phyloP scores from a whole-genome alignment of 2,113 vertebrate species.

The Platysteira castanea region DNA sequence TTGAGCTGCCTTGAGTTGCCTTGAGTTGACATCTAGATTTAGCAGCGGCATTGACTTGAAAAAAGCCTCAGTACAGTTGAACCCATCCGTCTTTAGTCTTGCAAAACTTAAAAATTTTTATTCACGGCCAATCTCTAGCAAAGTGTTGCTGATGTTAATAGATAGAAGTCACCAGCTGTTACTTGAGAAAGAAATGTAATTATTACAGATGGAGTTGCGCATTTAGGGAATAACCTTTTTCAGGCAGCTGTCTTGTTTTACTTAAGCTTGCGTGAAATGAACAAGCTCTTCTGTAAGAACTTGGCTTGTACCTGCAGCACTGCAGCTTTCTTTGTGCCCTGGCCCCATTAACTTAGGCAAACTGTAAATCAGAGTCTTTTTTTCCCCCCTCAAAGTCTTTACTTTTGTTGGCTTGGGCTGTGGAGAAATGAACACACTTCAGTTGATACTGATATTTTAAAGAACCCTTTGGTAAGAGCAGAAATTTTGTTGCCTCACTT shows the following conservation, averaged over 20 bases:
- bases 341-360: not conserved
- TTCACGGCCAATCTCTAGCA: not conserved
- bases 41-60: not conserved
- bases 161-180: not conserved
- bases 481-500: not conserved
- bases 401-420: not conserved
- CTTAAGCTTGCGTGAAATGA: fast-evolving
- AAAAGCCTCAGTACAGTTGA: fast-evolving
- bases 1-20: too few relatives aligned
- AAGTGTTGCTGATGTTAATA: not conserved
- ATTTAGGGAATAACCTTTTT: not conserved
- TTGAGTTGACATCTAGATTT: too few relatives aligned
- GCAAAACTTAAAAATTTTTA: not conserved
- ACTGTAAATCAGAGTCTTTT: not conserved
- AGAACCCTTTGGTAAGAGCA: not conserved
- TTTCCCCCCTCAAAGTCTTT: not conserved
- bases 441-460: not conserved
- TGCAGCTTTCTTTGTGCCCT: not conserved
- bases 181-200: too few relatives aligned
- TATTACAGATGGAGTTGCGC: not conserved
- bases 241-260: not conserved
- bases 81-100: fast-evolving
- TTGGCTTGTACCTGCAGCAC: fast-evolving
- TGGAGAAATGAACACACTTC: not conserved
- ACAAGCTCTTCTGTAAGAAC: not conserved